Base-by-base conservation (phyloP, 2,888 invertebrate genomes). In the Gymnosoma rotundatum region DNA sequence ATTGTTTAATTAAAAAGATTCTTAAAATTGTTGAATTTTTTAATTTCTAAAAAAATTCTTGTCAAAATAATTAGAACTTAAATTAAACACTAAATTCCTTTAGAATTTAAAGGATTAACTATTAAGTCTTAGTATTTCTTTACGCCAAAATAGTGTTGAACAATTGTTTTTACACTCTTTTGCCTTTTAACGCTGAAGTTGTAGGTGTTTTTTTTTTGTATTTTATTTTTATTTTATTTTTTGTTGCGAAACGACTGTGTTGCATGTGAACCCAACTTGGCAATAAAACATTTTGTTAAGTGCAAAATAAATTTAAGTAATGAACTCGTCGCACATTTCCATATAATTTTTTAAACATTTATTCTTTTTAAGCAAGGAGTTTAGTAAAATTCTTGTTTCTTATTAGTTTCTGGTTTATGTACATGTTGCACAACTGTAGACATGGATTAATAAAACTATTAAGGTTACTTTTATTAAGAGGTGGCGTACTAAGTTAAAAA, bases 241-340 rank as follows among this genome's bases (percentile, higher is more conserved):
- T 32, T 32, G 32, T 32, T 69, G 54, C 42, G 32, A 45, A 20
- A 61, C 32, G 12, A 61, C 32, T 32, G 16, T 63, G 73, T 36
- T 74, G 78, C 78, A 58, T 66, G 58, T 66, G 74, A 67, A 56
- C 48, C 64, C 70, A 70, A 67, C 70, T 64, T 75, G 64, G 83
- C 78, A 84, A 86, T 86, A 87, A 87, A 87, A 87, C 86, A 87
- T 87, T 86, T 86, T 83, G 86, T 86, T 87, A 86, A 87, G 87
- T 86, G 87, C 86, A 78, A 87, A 87, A 87, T 86, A 87, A 87
- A 87, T 87, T 87, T 84, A 78, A 75, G 75, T 83, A 86, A 86
- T 84, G 86, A 84, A 72, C 58, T 61, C 58, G 36, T 48, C 78
- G 78, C 63, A 60, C 61, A 73, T 78, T 69, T 66, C 20, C 67